Base-by-base conservation (phyloP, 2,888 invertebrate species). In the Venustoraphidia nigricollis region DNA sequence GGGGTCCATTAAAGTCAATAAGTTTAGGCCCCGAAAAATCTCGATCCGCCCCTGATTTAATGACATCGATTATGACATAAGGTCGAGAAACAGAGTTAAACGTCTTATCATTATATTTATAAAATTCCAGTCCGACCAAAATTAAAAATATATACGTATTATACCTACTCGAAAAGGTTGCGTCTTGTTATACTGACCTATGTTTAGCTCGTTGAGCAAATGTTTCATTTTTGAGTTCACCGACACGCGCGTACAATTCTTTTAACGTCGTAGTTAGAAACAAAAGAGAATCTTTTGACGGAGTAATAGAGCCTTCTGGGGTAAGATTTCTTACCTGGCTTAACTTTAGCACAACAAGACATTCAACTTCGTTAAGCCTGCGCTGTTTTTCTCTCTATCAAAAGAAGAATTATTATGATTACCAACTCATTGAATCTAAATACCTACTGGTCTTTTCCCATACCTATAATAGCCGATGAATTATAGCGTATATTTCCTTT, bases 321-420 rank as follows among this genome's bases (percentile, higher is more conserved):
- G 57, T 59, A 41, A 74, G 67, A 57, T 75, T 71, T 57, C 77
- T 74, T 17, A 88, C 67, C 60, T 87, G 88, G 60, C 80, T 74
- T 57, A 85, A 73, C 36, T 77, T 76, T 17, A 89, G 58, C 8
- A 86, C 66, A 1, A 85, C 73, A 3, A 81, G 75, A 49, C 78
- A 72, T 45, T 82, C 77, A 3, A 92, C 77, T 48, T 87, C 79
- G 59, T 92, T 92, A 60, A 93, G 65, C 60, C 81, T 73, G 51
- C 72, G 72, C 64, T 91, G 91, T 64, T 85, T 79, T 62, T 81
- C 76, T 58, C 75, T 69, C 83, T 87, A 57, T 27, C 27, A 11
- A 65, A 59, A 51, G 53, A 41, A 48, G 51, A 50, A 44, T 39
- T 35, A 36, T 36, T 27, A 27, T 27, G 3, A 27, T 27, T 27